A percentile compares a stretch with the other conserved stretches of the same genome.
Conservation (phyloP, 2,888 invertebrate species). For the Phrixothrix hirtus region DNA sequence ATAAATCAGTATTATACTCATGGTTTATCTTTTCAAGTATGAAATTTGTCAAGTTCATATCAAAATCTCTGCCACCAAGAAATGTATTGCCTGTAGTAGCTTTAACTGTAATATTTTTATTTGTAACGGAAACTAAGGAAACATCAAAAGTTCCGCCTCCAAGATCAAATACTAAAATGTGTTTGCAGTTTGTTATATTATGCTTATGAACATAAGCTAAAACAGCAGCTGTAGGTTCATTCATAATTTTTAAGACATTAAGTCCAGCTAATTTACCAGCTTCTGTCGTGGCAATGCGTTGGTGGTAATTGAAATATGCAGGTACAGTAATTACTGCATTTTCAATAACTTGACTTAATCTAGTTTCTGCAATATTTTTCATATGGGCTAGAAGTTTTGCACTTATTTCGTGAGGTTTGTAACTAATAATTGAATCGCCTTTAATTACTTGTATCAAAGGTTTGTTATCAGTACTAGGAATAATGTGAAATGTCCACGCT, state of each 20-base stretch:
- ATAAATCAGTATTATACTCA: slow-evolving; percentile 70
- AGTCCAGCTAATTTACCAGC: slow-evolving; percentile 82
- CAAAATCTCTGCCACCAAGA: slow-evolving; percentile 77
- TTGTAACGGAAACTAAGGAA: slow-evolving; percentile 84
- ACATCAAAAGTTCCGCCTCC: slow-evolving; percentile 92
- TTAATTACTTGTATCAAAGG: slow-evolving; percentile 74
- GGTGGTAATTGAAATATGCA: slow-evolving; percentile 80
- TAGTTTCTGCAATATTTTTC: slow-evolving; percentile 76
- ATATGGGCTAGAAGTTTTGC: slow-evolving; percentile 84
- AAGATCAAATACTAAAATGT: slow-evolving; percentile 72
- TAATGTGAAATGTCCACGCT: slow-evolving; percentile 78
- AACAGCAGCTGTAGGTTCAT: slow-evolving; percentile 87
- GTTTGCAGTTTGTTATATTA: slow-evolving; percentile 70
- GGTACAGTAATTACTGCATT: slow-evolving; percentile 80
- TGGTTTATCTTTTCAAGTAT: slow-evolving; percentile 76
- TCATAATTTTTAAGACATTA: slow-evolving; percentile 85
- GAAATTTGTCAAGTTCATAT: slow-evolving; percentile 74
- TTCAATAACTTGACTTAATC: slow-evolving; percentile 66
- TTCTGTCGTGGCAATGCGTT: slow-evolving; percentile 84
- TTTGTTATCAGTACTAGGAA: slow-evolving; percentile 65
- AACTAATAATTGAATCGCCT: slow-evolving; percentile 71
- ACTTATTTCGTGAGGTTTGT: slow-evolving; percentile 80
- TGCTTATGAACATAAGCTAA: slow-evolving; percentile 81
- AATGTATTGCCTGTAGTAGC: slow-evolving; percentile 82
- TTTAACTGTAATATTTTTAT: slow-evolving; percentile 73